Evolutionary conservation across 2,113 vertebrate genomes (phyloP).

Genomic region (Phycodurus eques): DNA sequence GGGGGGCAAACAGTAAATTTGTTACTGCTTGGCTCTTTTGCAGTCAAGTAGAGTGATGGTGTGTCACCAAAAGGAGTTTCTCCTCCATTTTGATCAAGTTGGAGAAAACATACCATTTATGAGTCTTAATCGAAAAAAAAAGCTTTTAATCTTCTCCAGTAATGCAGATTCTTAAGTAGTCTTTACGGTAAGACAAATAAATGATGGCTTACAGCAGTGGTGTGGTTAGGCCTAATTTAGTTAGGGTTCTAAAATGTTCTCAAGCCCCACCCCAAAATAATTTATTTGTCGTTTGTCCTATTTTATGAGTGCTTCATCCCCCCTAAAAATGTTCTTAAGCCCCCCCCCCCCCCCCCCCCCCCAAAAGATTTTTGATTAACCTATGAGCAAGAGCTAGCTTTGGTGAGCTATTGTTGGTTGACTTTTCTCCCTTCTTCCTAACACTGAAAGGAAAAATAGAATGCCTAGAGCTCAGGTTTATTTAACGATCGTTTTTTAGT

Average conservation of each 20-base stretch:
- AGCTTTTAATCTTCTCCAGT: neutral
- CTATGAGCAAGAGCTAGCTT: neutral
- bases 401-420: neutral
- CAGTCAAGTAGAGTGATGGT: slow-evolving; percentile 44
- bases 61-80: slow-evolving; percentile 30
- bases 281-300: too few relatives aligned
- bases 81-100: slow-evolving; percentile 36
- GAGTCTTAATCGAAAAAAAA: neutral
- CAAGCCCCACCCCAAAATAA: too few relatives aligned
- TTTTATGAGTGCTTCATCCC: too few relatives aligned
- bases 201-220: too few relatives aligned
- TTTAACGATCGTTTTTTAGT: neutral
- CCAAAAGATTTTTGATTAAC: too few relatives aligned
- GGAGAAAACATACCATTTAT: neutral
- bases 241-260: too few relatives aligned
- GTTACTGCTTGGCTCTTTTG: slow-evolving; percentile 36
- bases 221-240: too few relatives aligned
- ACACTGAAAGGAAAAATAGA: neutral
- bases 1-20: slow-evolving; percentile 25
- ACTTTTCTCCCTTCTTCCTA: neutral
- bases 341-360: too few relatives aligned
- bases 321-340: too few relatives aligned
- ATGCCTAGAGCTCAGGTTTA: neutral
- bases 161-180: too few relatives aligned
- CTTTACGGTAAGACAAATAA: too few relatives aligned